These are phyloP conservation scores for Folsomia candida DNA, from an alignment of 2,888 invertebrate species.

Conservation along the genomic window DNA sequence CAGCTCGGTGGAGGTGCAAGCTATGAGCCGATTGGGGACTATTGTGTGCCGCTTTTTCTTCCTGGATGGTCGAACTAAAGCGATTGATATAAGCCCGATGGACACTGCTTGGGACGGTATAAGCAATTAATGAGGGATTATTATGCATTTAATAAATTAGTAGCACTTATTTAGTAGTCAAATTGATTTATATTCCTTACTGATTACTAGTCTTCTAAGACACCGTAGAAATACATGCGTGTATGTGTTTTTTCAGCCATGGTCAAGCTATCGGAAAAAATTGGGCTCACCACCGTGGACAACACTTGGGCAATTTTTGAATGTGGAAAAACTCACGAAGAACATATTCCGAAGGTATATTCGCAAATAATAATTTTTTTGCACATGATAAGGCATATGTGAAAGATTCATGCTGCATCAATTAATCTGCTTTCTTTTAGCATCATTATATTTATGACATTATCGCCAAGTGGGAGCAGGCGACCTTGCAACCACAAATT, in stretches of 20 bases:
- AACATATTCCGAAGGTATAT: conserved; percentile 87
- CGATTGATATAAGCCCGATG: conserved; percentile 90
- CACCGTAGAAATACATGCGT: conserved; percentile 87
- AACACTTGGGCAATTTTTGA: conserved; percentile 85
- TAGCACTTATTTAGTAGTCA: no score
- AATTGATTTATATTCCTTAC: no score
- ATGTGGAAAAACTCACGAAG: conserved; percentile 60
- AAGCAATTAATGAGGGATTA: no score
- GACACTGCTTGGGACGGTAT: conserved; percentile 72
- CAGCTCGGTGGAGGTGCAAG: conserved; percentile 55
- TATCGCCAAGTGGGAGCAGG: conserved; percentile 82
- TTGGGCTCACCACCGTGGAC: conserved; percentile 77
- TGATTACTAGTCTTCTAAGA: no score
- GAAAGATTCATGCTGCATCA: no score
- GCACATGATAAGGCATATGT: no score
- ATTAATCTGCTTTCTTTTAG: no score
- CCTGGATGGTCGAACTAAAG: conserved; percentile 90
- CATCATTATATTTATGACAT: conserved; percentile 92
- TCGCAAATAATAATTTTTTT: no score
- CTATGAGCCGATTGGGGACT: conserved; percentile 84
- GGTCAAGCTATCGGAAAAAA: conserved; percentile 80
- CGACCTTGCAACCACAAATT: conserved; percentile 65
- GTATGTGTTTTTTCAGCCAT: no score
- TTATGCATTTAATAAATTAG: no score
- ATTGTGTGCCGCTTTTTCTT: conserved; percentile 93